Evolutionary conservation across 2,113 vertebrate species (phyloP).

Genomic region (Gnathonemus longibarbis): DNA sequence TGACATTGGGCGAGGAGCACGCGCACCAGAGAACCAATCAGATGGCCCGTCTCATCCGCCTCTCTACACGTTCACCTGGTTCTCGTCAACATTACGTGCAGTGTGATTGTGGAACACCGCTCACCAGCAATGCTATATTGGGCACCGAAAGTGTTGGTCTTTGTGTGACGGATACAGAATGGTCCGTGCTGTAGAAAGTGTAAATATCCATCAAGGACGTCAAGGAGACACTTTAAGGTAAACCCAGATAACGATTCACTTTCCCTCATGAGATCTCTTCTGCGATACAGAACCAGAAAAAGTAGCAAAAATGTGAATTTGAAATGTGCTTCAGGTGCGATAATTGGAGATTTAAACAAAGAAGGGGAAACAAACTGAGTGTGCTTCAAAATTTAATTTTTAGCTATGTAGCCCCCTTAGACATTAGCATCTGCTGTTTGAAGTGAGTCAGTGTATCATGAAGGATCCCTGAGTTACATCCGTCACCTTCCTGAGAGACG

Average conservation of each 20-base stretch:
- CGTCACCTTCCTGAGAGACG: not conserved
- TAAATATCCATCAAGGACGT: not conserved
- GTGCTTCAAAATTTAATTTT: not conserved
- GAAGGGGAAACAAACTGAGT: not conserved
- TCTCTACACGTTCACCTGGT: not conserved
- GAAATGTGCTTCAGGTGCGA: not conserved
- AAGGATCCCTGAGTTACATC: constrained; percentile 20
- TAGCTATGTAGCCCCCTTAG: not conserved
- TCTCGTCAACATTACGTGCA: not conserved
- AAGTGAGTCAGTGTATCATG: not conserved
- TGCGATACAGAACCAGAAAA: not conserved
- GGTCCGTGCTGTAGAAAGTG: not conserved
- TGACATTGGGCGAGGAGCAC: constrained; percentile 29
- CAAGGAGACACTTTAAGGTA: not conserved
- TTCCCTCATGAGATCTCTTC: not conserved
- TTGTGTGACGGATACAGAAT: not conserved
- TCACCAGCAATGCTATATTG: not conserved
- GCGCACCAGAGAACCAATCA: not conserved
- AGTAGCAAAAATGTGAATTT: not conserved
- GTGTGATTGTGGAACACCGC: not conserved
- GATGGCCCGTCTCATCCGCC: not conserved
- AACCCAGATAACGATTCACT: not conserved
- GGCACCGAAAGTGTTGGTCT: not conserved
- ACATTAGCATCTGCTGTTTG: not conserved
- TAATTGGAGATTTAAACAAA: not conserved